Evolutionary conservation across 92 coral and sea anemone genomes (phyloP), one percentile per base, ranked within the genome.

Genomic region (Zoanthus sociatus): DNA sequence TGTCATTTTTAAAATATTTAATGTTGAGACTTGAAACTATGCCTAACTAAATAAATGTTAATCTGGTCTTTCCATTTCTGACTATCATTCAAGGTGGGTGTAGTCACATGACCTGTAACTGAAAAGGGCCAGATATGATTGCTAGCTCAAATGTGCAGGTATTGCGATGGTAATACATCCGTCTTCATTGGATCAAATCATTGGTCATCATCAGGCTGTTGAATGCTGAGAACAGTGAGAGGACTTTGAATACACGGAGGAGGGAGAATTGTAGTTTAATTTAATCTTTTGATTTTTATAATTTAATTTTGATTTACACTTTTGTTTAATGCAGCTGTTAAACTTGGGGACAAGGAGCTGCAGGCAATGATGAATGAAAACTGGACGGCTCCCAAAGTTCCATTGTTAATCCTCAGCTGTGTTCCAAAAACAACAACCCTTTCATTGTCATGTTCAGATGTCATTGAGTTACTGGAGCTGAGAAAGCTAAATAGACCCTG

Each of bases 311-410:
- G 15, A 10, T 58, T n/a, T 73, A 30, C n/a, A 44, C 71, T 17
- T 73, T 30, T 82, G 18, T 77, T 20, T 18, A 63, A 6, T 60
- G 54, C 8, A 76, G 86, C 85, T 95, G 98, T 96, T 71, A 90
- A 94, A 72, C 71, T 90, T 51, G 94, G 94, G 11, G 92, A 95
- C 86, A 91, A 87, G 72, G 96, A 95, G 70, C 89, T 96, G 16
- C 81, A 88, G 55, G 94, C 99, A 73, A 87, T 96, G 94, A 92
- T 96, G 98, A 95, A 96, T 84, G 92, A 93, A 55, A 95, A 88
- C 87, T 94, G 98, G 98, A 90, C 98, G 50, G 89, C 83, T 73
- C 73, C 94, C 63, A 92, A 86, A 73, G 95, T 91, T 15, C 99
- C 99, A 46, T 90, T 96, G 86, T 71, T 96, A 17, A 96, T 96